Conservation (phyloP, 1,140 invertebrate genomes). For the Holotrichia oblita region DNA sequence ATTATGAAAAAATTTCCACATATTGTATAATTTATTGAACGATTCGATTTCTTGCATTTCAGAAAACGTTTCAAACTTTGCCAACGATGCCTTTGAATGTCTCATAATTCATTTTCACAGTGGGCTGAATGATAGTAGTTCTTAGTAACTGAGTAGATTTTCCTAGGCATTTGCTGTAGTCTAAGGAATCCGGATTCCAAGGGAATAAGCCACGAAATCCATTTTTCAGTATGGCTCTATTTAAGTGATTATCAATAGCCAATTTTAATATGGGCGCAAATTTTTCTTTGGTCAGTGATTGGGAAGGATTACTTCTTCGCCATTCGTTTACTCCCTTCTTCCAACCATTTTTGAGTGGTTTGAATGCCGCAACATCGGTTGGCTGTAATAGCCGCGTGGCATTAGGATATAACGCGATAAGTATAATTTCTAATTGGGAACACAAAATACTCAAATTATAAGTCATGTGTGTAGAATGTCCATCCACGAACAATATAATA, state of each 20-base stretch:
- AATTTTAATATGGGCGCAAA: constrained; percentile 52
- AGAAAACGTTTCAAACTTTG: too few species aligned
- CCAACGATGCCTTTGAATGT: too few species aligned
- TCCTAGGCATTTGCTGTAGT: constrained; percentile 51
- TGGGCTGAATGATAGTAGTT: too few species aligned
- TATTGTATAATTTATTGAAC: too few species aligned
- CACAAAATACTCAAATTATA: constrained; percentile 51
- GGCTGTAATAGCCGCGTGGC: constrained; percentile 51
- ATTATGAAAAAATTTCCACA: too few species aligned
- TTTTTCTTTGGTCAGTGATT: constrained; percentile 46
- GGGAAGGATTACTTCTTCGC: constrained; percentile 42
- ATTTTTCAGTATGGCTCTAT: constrained; percentile 39
- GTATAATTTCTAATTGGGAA: constrained; percentile 40
- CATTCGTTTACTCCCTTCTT: constrained; percentile 52
- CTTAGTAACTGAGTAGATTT: background rate
- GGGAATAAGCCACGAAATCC: constrained; percentile 49
- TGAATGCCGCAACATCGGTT: constrained; percentile 58
- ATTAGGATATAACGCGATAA: constrained; percentile 38
- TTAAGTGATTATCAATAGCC: constrained; percentile 46
- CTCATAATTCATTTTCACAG: too few species aligned
- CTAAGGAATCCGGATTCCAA: constrained; percentile 48
- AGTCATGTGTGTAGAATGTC: constrained; percentile 52
- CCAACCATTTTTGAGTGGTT: constrained; percentile 52
- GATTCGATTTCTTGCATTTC: too few species aligned
- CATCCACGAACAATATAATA: constrained; percentile 52